Evolutionary conservation across 2,888 invertebrate genomes (phyloP), one percentile per base, ranked within the genome.

Genomic region (Lepeophtheirus nordmannii): DNA sequence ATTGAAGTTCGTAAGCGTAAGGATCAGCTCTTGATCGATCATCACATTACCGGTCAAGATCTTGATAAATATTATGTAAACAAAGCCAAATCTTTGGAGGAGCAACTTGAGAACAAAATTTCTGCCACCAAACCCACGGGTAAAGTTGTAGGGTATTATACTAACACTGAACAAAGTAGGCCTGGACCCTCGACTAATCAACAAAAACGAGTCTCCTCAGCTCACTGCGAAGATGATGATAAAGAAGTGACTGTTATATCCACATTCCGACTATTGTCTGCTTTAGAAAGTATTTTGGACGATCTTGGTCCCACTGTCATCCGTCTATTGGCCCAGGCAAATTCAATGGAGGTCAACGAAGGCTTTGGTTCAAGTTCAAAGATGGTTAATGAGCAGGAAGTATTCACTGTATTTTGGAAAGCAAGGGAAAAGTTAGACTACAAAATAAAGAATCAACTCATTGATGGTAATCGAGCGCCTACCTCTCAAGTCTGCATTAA

Each of bases 1-100:
- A n/a, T 90, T 69, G 86, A 86, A 73, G 89, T 89, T 76, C 82
- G 90, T 69, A 89, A 89, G 80, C 83, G 84, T 76, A 83, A 89
- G 74, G 90, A 90, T 80, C 89, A 89, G 23, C 88, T 90, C 74
- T 71, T 87, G 73, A 89, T 90, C 87, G 79, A 89, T 46, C 53
- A 46, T 46, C 53, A 46, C 8, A 46, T 46, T 17, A n/a, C n/a
- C 17, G 8, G 53, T 46, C 53, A 17, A 5, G 53, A 46, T 17
- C 17, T 46, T 5, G 53, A 46, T n/a, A 14, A 46, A 17, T 46
- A 46, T 46, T 46, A 46, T 46, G n/a, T 14, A 3, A 14, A n/a
- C 53, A 46, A 46, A 17, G 14, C 53, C 53, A 46, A 46, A n/a
- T 46, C 53, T 73, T 87, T 89, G 74, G 90, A 90, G 75, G 89